phyloP scores from a whole-genome alignment of 2,888 invertebrate species.

The Bhutanitis thaidina region DNA sequence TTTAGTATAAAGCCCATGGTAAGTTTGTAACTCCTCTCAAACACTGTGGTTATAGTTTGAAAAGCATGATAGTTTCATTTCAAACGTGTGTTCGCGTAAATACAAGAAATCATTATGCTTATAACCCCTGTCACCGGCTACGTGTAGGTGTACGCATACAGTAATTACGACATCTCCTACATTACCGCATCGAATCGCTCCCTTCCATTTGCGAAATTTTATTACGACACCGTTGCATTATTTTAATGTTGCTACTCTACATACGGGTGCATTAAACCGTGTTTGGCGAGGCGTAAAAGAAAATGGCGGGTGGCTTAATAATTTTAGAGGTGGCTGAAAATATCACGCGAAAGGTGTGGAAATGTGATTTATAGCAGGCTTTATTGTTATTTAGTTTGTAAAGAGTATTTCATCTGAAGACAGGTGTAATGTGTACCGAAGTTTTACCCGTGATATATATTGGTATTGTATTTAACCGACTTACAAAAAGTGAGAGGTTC shows the following conservation, averaged over 20 bases:
- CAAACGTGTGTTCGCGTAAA: no score
- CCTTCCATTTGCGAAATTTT: not conserved
- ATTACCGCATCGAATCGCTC: not conserved
- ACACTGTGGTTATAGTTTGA: no score
- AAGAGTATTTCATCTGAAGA: conserved; percentile 3
- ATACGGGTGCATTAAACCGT: not conserved
- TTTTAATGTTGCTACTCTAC: not conserved
- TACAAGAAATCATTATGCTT: no score
- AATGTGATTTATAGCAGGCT: conserved; percentile 3
- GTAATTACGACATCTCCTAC: not conserved
- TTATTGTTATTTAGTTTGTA: conserved; percentile 9
- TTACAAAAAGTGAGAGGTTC: no score
- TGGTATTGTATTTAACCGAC: no score
- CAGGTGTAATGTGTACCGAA: no score
- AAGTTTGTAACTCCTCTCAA: no score
- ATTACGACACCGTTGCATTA: not conserved
- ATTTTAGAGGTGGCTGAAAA: not conserved
- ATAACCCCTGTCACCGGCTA: no score
- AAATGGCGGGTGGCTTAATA: not conserved
- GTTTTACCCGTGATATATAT: no score
- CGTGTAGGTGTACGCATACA: not conserved
- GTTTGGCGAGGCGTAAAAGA: not conserved
- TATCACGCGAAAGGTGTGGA: not conserved
- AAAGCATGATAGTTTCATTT: no score
- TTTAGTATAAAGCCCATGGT: no score